Conservation (phyloP, 1,140 invertebrate genomes). For the Olivierus martensii region DNA sequence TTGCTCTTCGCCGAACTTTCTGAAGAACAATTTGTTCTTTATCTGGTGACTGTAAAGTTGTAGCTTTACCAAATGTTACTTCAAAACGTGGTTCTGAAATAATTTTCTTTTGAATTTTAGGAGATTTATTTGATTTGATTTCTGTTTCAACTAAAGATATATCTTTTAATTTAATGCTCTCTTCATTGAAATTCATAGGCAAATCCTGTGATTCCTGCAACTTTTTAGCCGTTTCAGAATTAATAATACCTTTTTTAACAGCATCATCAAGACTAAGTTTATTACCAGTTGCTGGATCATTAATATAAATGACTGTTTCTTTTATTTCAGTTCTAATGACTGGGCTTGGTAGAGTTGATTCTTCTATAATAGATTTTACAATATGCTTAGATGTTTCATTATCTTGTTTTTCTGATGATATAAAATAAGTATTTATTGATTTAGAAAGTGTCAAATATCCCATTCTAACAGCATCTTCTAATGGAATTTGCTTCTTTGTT, state of each 20-base stretch:
- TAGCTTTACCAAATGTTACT: constrained; percentile 44
- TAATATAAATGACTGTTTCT: constrained; percentile 29
- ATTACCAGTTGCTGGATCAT: constrained; percentile 56
- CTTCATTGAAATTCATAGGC: neutral
- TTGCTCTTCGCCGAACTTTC: constrained; percentile 54
- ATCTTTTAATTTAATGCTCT: neutral
- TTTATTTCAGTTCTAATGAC: neutral
- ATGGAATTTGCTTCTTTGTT: constrained; percentile 52
- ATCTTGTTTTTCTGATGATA: neutral
- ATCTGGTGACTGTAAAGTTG: constrained; percentile 36
- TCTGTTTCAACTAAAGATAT: neutral
- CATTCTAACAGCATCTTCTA: constrained; percentile 39
- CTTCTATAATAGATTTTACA: neutral
- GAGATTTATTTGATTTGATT: neutral
- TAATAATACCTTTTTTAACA: constrained; percentile 37
- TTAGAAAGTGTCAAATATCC: no score
- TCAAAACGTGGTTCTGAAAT: constrained; percentile 46
- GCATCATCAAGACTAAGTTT: constrained; percentile 66
- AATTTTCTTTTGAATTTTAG: neutral
- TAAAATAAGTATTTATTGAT: no score
- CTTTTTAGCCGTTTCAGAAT: constrained; percentile 4
- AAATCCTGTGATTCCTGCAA: neutral
- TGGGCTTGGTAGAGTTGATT: neutral
- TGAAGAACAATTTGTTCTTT: constrained; percentile 49
- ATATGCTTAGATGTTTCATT: no score